Percentiles rank a stretch among this genome's conserved stretches.
Conservation (phyloP, 2,113 vertebrate genomes). For the Sorex araneus region DNA sequence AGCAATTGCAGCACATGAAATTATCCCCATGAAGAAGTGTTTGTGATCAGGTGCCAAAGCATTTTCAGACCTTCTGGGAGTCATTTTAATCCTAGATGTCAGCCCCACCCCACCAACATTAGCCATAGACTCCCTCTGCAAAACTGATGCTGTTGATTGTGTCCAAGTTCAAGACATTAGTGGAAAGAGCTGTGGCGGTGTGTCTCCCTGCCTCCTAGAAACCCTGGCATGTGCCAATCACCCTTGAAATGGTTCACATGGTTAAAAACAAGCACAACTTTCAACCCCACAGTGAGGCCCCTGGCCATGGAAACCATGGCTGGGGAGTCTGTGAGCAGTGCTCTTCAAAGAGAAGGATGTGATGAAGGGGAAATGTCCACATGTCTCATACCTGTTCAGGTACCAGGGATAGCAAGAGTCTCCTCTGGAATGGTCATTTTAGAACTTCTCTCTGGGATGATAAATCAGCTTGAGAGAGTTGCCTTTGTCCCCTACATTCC, state of each 20-base stretch:
- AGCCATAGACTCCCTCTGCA: slow-evolving; percentile 65
- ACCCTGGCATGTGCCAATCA: background rate
- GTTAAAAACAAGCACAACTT: slow-evolving; percentile 72
- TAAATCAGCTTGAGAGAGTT: background rate
- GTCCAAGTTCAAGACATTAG: slow-evolving; percentile 63
- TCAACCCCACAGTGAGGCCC: background rate
- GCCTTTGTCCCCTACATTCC: slow-evolving; percentile 46
- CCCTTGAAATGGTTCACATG: slow-evolving; percentile 61
- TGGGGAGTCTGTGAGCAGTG: slow-evolving; percentile 3
- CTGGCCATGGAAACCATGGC: background rate
- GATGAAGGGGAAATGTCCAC: background rate
- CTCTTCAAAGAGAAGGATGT: slow-evolving; percentile 12
- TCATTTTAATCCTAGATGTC: slow-evolving; percentile 62
- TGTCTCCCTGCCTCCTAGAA: accelerated
- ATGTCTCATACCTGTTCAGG: background rate
- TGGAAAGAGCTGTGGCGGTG: slow-evolving; percentile 35
- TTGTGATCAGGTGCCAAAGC: background rate
- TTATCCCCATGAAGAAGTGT: slow-evolving; percentile 55
- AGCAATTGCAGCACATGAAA: slow-evolving; percentile 29
- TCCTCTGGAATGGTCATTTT: background rate
- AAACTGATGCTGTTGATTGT: slow-evolving; percentile 60
- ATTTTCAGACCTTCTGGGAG: slow-evolving; percentile 21
- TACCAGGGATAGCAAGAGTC: background rate
- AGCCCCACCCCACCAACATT: background rate
- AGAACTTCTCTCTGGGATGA: slow-evolving; percentile 33